phyloP scores from a whole-genome alignment of 2,113 vertebrate species.

The Lontra canadensis region DNA sequence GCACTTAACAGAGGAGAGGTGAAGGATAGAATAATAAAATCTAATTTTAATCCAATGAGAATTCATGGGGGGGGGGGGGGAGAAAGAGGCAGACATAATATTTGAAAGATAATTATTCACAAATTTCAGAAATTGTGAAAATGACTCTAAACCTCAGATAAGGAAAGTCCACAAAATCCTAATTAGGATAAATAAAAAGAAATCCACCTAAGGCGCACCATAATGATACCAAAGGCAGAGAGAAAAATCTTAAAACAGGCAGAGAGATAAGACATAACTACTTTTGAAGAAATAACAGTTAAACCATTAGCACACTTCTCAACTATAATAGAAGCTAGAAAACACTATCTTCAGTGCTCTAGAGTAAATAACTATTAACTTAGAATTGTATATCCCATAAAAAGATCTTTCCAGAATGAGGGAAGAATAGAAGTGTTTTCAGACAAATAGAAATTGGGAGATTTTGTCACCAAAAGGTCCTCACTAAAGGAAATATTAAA shows the following conservation, averaged over 20 bases:
- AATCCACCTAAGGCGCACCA: neutral
- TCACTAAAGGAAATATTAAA: neutral
- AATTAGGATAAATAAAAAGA: conserved; percentile 4
- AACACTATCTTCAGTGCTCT: neutral
- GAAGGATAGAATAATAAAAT: neutral
- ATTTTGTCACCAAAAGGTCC: neutral
- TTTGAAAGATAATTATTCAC: conserved; percentile 14
- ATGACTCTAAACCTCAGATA: neutral
- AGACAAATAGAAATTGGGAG: conserved; percentile 15
- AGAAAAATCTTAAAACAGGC: conserved; percentile 23
- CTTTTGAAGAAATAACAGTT: neutral
- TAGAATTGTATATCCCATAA: neutral
- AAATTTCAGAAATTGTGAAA: neutral
- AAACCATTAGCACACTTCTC: neutral
- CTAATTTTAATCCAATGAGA: neutral
- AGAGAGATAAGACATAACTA: neutral
- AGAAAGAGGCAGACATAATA: neutral
- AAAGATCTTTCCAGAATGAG: neutral
- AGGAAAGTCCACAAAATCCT: neutral
- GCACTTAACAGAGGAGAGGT: neutral
- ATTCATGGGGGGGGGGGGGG: neutral
- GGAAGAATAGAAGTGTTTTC: neutral
- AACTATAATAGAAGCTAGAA: neutral
- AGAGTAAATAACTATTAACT: neutral
- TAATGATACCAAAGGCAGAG: neutral